phyloP scores from a whole-genome alignment of 2,113 vertebrate species.

The Dicerorhinus sumatrensis region DNA sequence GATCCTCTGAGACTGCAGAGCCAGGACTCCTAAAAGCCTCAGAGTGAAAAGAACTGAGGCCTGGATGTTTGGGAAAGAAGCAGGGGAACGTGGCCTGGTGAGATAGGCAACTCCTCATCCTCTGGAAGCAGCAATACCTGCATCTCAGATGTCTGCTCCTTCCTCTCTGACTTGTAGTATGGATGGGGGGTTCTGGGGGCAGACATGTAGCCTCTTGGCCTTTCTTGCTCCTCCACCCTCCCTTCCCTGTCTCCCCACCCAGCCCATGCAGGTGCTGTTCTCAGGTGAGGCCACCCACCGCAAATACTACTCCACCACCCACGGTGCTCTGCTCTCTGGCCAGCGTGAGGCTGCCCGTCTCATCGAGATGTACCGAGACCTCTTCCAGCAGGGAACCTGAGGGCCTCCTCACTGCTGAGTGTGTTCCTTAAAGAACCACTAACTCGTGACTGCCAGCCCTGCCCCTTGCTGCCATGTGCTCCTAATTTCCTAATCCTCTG shows the following conservation, averaged over 20 bases:
- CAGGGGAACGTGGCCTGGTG: conserved; percentile 23
- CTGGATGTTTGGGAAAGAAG: conserved; percentile 32
- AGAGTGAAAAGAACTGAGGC: neutral
- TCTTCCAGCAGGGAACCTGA: conserved; percentile 92
- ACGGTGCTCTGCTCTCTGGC: conserved; percentile 99
- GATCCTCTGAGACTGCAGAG: neutral
- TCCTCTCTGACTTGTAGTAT: neutral
- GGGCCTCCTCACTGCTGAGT: conserved; percentile 78
- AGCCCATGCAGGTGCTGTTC: conserved; percentile 99
- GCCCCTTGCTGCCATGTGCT: conserved; percentile 79
- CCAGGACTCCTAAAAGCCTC: neutral
- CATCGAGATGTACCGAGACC: conserved; percentile 97
- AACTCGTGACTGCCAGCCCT: conserved; percentile 85
- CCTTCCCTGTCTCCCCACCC: conserved; percentile 20
- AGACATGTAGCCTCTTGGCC: neutral
- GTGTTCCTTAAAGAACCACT: conserved; percentile 86
- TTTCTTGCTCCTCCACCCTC: neutral
- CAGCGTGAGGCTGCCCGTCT: conserved; percentile 96
- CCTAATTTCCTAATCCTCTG: conserved; percentile 82
- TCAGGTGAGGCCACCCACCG: conserved; percentile 99
- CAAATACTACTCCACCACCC: conserved; percentile 99
- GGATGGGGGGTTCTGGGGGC: conserved; percentile 11
- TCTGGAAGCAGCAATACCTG: conserved; percentile 13
- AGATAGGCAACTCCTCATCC: neutral
- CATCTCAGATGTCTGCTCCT: neutral